Percentiles rank a stretch among this genome's conserved stretches.
Evolutionary conservation across 2,888 invertebrate species (phyloP).

Genomic region (Blomia tropicalis): DNA sequence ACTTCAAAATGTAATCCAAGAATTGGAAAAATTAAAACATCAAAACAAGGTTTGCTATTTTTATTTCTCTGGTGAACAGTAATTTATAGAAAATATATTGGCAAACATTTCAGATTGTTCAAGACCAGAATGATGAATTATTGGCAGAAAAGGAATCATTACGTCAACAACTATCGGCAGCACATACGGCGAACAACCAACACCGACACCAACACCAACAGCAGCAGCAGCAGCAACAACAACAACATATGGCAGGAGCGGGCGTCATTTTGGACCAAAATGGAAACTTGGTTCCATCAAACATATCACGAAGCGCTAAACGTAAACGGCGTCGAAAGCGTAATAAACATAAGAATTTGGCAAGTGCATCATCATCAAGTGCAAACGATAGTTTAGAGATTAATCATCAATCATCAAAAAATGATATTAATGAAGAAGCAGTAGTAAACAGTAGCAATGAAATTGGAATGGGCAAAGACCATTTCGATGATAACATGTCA

Average conservation of each 20-base stretch:
- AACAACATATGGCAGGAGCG: too few species aligned
- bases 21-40: constrained; percentile 2
- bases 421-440: neutral
- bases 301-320: neutral
- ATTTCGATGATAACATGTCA: constrained; percentile 6
- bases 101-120: neutral
- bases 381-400: neutral
- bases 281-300: neutral
- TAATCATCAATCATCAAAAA: neutral
- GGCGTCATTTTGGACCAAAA: neutral
- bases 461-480: neutral
- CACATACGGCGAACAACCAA: neutral
- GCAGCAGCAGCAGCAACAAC: neutral
- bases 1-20: neutral
- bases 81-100: neutral
- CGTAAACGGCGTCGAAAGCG: neutral
- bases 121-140: constrained; percentile 15
- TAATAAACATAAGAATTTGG: neutral
- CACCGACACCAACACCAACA: constrained; percentile 4
- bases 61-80: neutral
- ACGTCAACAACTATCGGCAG: neutral
- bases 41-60: neutral
- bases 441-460: neutral
- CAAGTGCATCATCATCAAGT: neutral
- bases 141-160: constrained; percentile 4